A percentile compares a stretch with the other conserved stretches of the same genome.
phyloP scores from a whole-genome alignment of 2,797 vertebrate species.

The Phalloptychus januarius region DNA sequence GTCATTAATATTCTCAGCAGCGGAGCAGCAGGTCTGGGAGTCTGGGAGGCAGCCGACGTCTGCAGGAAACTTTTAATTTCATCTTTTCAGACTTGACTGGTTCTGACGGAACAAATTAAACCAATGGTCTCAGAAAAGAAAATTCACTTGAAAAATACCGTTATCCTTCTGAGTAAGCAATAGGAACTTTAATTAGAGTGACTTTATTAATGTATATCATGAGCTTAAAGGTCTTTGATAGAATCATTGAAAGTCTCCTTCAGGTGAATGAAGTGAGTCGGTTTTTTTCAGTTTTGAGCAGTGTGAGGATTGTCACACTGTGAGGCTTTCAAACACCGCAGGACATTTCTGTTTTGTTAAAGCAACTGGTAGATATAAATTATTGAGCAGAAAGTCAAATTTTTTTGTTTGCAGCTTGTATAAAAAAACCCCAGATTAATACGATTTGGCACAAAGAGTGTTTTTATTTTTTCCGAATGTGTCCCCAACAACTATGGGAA shows the following conservation, averaged over 20 bases:
- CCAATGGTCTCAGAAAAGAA: constrained; percentile 13
- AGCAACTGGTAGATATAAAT: neutral
- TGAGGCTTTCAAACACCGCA: fast-evolving
- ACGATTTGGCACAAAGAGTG: no score
- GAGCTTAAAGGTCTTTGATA: constrained; percentile 45
- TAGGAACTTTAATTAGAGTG: constrained; percentile 40
- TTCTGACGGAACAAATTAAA: neutral
- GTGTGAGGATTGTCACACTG: constrained; percentile 1
- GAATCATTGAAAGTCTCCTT: neutral
- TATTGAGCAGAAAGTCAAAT: neutral
- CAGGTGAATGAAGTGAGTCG: neutral
- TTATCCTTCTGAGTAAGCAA: neutral
- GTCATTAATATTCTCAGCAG: neutral
- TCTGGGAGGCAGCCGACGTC: neutral
- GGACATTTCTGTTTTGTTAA: neutral
- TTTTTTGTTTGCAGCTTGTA: neutral
- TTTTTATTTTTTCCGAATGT: no score
- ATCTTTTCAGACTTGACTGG: neutral
- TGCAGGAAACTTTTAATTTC: neutral
- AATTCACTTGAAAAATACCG: neutral
- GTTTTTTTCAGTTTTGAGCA: constrained; percentile 9
- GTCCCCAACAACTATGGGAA: no score
- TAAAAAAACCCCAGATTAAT: neutral
- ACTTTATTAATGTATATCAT: constrained; percentile 69
- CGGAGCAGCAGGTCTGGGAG: neutral